phyloP scores from a whole-genome alignment of 2,113 vertebrate genomes.

The Cynoglossus semilaevis region DNA sequence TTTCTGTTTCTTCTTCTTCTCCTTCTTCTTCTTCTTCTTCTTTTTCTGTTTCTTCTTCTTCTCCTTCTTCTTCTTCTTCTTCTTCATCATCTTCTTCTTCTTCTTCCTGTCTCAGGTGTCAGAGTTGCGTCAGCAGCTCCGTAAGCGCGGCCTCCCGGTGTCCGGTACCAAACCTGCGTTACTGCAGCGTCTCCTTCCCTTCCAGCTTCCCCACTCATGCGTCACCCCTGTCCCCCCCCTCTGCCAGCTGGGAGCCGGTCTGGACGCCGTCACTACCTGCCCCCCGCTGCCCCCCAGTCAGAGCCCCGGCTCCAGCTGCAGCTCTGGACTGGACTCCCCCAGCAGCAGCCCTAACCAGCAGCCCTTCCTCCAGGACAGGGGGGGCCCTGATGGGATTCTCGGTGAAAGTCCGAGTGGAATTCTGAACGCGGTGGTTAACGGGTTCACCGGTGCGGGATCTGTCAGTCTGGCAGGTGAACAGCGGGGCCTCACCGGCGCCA shows the following conservation, averaged over 20 bases:
- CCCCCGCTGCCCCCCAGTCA: constrained; percentile 48
- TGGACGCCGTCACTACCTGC: constrained; percentile 54
- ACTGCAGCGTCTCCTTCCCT: constrained; percentile 83
- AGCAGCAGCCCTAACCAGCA: constrained; percentile 61
- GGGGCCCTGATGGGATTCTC: constrained; percentile 53
- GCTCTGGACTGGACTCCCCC: constrained; percentile 63
- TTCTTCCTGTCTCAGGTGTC: constrained; percentile 78
- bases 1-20: too few relatives aligned
- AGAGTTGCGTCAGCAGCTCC: constrained; percentile 87
- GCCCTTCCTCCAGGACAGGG: constrained; percentile 58
- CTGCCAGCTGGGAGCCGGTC: constrained; percentile 63
- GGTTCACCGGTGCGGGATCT: constrained; percentile 36
- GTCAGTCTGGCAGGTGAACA: constrained; percentile 59
- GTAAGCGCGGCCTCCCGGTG: constrained; percentile 86
- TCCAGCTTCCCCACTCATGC: constrained; percentile 69
- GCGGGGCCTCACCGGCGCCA: constrained; percentile 47
- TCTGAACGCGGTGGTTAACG: constrained; percentile 23
- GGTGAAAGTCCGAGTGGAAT: constrained; percentile 42
- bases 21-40: too few relatives aligned
- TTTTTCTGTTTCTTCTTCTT: too few relatives aligned
- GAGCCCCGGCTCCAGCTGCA: constrained; percentile 60
- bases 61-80: too few relatives aligned
- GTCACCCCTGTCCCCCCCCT: constrained; percentile 69
- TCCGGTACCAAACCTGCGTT: constrained; percentile 87
- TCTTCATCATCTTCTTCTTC: background rate